Evolutionary conservation across 2,888 invertebrate species (phyloP), one percentile per base, ranked within the genome.

Genomic region (Tiphia femorata): DNA sequence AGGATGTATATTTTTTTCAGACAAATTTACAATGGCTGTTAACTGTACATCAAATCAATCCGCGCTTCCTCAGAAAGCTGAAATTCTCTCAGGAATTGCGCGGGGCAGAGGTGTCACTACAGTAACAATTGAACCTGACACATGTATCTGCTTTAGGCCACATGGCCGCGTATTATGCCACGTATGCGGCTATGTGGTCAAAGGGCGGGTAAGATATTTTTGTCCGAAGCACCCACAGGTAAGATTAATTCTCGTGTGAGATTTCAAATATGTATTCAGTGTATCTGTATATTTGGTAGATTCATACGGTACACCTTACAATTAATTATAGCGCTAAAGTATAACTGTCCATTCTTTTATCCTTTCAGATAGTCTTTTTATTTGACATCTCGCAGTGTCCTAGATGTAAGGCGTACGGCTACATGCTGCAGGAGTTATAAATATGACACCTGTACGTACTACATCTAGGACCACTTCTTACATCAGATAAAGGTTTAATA

Each of bases 351-450:
- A n/a, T n/a, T n/a, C n/a, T n/a, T 56, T 53, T 14, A 10, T 67
- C 27, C 27, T 83, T 83, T 20, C 83, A 87, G 87, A 84, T 86
- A 4, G 84, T 85, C 25, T 87, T 86, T 63, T 72, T 87, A 17
- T 70, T 85, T 61, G 87, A 87, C 52, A 84, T 87, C 51, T 64
- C 84, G 0, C 85, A 85, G 51, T 87, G 87, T 60, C 86, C 87
- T 2, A 80, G 84, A 6, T 87, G 87, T 73, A 64, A 52, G 46
- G 58, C 64, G 1, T 64, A 62, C 35, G 60, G 54, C 6, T 67
- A 49, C 29, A 70, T 72, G 70, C 55, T 76, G 8, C 50, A 20
- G 0, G 73, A 76, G 47, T 55, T 62, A 44, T 63, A 51, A 51
- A 6, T 33, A 23, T 48, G 19, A 57, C 49, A 47, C n/a, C n/a